These are phyloP conservation scores for Martes martes DNA, from an alignment of 2,113 vertebrate genomes.

Conservation along the genomic window DNA sequence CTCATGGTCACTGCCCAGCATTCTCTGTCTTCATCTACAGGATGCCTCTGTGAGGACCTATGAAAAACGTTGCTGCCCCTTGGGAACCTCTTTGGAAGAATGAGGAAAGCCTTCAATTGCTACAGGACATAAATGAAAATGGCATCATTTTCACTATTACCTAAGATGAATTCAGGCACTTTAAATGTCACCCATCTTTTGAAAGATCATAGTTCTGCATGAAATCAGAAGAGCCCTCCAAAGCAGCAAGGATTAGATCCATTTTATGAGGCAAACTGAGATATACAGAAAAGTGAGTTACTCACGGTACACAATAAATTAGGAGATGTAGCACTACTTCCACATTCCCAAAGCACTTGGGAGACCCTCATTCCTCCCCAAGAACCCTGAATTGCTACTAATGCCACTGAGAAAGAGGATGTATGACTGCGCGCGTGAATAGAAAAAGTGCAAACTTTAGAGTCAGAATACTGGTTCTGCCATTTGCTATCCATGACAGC, in stretches of 20 bases:
- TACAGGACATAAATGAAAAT: not conserved
- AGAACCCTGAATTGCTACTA: not conserved
- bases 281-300: not conserved
- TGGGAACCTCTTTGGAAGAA: not conserved
- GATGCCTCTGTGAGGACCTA: not conserved
- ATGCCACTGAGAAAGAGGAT: not conserved
- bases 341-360: not conserved
- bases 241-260: not conserved
- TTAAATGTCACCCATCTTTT: not conserved
- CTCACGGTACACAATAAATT: not conserved
- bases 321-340: not conserved
- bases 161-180: not conserved
- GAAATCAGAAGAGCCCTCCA: not conserved
- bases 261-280: not conserved
- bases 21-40: not conserved
- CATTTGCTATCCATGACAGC: not conserved
- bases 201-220: not conserved
- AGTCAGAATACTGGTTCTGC: not conserved
- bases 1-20: not conserved
- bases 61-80: not conserved
- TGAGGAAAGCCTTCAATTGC: not conserved
- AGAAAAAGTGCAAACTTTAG: not conserved
- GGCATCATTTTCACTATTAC: not conserved
- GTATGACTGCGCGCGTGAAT: fast-evolving
- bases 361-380: not conserved